Evolutionary conservation across 1,140 invertebrate species (phyloP).

Genomic region (Procambarus virginalis): DNA sequence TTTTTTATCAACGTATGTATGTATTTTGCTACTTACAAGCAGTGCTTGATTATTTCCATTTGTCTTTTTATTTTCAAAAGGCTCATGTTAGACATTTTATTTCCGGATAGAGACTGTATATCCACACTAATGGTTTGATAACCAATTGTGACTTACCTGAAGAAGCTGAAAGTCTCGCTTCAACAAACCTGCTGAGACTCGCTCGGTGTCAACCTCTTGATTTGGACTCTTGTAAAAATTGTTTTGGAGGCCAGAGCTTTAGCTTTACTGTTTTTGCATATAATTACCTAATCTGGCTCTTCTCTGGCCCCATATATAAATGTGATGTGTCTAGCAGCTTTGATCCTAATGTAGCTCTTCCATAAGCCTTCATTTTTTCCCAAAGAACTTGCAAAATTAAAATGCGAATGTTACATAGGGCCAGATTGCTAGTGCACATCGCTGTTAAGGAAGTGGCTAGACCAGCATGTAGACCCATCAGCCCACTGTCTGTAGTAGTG

Average conservation of each 20-base stretch:
- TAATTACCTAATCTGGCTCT: slow-evolving; percentile 34
- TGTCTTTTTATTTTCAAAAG: slow-evolving; percentile 12
- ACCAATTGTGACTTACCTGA: slow-evolving; percentile 4
- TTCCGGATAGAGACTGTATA: slow-evolving; percentile 53
- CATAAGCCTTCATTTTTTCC: not conserved
- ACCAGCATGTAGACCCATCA: slow-evolving; percentile 28
- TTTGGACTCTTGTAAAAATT: slow-evolving; percentile 45
- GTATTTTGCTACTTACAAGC: slow-evolving; percentile 47
- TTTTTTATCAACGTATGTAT: slow-evolving; percentile 31
- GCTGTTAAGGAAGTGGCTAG: slow-evolving; percentile 35
- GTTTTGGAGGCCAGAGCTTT: slow-evolving; percentile 16
- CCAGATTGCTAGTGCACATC: slow-evolving; percentile 4
- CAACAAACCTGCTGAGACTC: slow-evolving; percentile 50
- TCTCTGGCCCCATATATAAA: slow-evolving; percentile 33
- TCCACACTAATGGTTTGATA: slow-evolving; percentile 49
- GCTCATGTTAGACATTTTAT: slow-evolving; percentile 50
- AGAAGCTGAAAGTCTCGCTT: slow-evolving; percentile 36
- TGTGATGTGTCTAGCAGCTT: slow-evolving; percentile 7
- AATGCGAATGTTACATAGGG: not conserved
- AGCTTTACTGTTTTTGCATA: slow-evolving; percentile 12
- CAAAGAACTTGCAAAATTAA: slow-evolving; percentile 24
- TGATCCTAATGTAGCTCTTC: not conserved
- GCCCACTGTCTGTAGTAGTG: slow-evolving; percentile 15
- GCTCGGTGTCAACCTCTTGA: slow-evolving; percentile 46
- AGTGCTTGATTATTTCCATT: not conserved